These are phyloP conservation scores for Paramormyrops kingsleyae DNA, from an alignment of 2,113 vertebrate species.

Conservation along the genomic window DNA sequence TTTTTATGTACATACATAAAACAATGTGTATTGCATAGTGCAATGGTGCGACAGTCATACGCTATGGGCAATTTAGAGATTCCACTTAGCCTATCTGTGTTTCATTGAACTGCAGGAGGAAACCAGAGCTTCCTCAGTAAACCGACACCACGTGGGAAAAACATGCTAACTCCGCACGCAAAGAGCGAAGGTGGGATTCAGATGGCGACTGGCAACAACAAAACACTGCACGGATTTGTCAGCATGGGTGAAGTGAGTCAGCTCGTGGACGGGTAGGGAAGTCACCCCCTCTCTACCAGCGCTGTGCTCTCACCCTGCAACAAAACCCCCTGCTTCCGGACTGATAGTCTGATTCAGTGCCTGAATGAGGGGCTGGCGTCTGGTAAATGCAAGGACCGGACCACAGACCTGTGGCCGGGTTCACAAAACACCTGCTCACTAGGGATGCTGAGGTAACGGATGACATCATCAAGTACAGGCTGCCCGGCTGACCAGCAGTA, in stretches of 20 bases:
- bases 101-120: not conserved
- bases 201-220: not conserved
- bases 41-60: not conserved
- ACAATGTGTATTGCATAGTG: not conserved
- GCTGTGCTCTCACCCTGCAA: slow-evolving; percentile 21
- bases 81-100: not conserved
- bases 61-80: slow-evolving; percentile 16
- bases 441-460: not conserved
- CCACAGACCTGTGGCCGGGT: slow-evolving; percentile 18
- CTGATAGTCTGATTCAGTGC: slow-evolving; percentile 32
- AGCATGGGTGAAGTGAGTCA: slow-evolving; percentile 22
- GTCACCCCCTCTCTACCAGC: slow-evolving; percentile 25
- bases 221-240: not conserved
- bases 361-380: slow-evolving; percentile 22
- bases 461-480: not conserved
- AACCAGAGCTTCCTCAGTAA: not conserved
- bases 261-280: not conserved
- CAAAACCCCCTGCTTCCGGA: slow-evolving; percentile 25
- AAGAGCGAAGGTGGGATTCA: not conserved
- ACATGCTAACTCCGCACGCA: not conserved
- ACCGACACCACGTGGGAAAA: not conserved
- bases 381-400: slow-evolving; percentile 22
- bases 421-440: slow-evolving; percentile 19
- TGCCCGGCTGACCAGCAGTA: not conserved
- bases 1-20: not conserved